Evolutionary conservation across 2,888 invertebrate genomes (phyloP), one percentile per base, ranked within the genome.

Genomic region (Oligia latruncula): DNA sequence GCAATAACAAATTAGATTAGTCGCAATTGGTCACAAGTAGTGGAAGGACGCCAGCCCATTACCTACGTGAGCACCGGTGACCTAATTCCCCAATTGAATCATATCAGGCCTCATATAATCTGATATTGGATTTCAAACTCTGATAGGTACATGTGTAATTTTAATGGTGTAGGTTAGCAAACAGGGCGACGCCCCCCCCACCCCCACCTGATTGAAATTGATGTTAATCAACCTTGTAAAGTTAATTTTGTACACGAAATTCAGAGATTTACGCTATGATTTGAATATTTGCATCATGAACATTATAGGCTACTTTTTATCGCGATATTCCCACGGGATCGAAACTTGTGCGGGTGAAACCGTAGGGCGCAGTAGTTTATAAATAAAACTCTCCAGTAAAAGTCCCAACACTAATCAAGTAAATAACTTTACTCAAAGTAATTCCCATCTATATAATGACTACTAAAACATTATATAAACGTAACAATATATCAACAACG

Each of bases 401-500:
- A 43, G 2, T 29, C n/a, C 6, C 9, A 29, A 62, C 81, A 75
- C 17, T 29, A 29, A 6, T 20, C n/a, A 29, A 62, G 23, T 11
- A 75, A 83, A 86, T 75, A 71, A 52, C 68, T 71, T 73, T 43
- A 70, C 71, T 5, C 11, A 71, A 82, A 76, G n/a, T 72, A 72
- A 86, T 83, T 79, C 62, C 70, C 82, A 76, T 68, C 83, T 74
- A 58, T 78, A 81, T 80, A 82, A 79, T 78, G 70, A 84, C 78
- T 80, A 77, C 81, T 78, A 84, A 88, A 89, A 83, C 83, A 87
- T 86, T 84, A 55, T 84, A 85, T 86, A 84, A 83, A 78, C 81
- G 79, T 83, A 88, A 82, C 71, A 81, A 83, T 82, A 77, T 74
- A 78, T 75, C 52, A 73, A 75, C 79, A 60, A 23, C 66, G 71